Base-by-base conservation (phyloP, 1,140 invertebrate species). In the Asobara japonica region DNA sequence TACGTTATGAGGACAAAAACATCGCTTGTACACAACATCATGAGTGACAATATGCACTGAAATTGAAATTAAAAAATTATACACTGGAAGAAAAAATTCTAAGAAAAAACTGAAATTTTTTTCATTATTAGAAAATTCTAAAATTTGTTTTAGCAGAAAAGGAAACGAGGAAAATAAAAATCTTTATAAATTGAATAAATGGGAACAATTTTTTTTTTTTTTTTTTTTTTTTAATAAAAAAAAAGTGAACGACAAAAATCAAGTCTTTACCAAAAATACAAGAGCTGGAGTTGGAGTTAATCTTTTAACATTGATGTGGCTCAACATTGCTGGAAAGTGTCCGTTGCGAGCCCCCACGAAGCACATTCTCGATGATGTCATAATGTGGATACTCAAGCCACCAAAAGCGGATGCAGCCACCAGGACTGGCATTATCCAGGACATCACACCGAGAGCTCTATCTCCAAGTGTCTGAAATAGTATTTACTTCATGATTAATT, bases 1-100 rank as follows among this genome's bases (percentile, higher is more conserved):
- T 98, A 99, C 71, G 97, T 98, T 79, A 99, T 98, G 11, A 99
- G 89, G 11, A 92, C 90, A 79, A 94, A 94, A 56, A 99, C 91
- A 88, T 98, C 94, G 79, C 92, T 92, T 22, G 94, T 93, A 68
- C 92, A 91, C 71, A 98, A 87, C 92, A 97, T 97, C 22, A 95
- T 79, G 64, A 98, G 85, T 5, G 96, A 97, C 69, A 97, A 89
- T 76, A 93, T 83, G 86, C 92, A 93, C 93, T 94, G 84, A 69
- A 89, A 79, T 67, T 78, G 82, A 84, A 71, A 48, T 56, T 48
- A 79, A 78, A 79, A 36, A 13, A 76, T 61, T 78, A 31, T 11
- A 33, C 22, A 2, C 29, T 25, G 18, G 45, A 41, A 38, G 33
- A 60, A 30, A 51, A 62, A n/a, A n/a, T n/a, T n/a, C n/a, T n/a